A percentile compares a stretch with the other conserved stretches of the same genome.
These are phyloP conservation scores for Notoglanidium macrostoma DNA, from an alignment of 2,797 vertebrate genomes.

Conservation along the genomic window DNA sequence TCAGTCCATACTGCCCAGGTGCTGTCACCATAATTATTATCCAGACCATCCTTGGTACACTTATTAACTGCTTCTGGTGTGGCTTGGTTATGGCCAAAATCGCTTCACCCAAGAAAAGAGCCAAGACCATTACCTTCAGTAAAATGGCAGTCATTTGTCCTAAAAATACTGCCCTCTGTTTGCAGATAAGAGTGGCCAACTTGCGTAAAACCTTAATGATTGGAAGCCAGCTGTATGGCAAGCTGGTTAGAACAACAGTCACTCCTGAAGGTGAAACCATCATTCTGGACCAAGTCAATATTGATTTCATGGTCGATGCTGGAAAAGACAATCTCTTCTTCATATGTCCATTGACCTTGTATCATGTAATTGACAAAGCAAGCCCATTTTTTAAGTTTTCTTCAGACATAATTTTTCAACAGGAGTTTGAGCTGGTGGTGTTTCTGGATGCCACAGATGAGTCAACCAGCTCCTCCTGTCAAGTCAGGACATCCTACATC, in stretches of 20 bases:
- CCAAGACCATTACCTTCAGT: conserved; percentile 24
- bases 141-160: conserved; percentile 19
- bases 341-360: conserved; percentile 59
- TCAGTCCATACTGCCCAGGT: conserved; percentile 77
- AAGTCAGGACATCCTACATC: conserved; percentile 64
- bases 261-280: conserved; percentile 82
- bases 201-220: conserved; percentile 81
- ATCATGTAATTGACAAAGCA: conserved; percentile 77
- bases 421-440: conserved; percentile 74
- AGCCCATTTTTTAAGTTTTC: conserved; percentile 81
- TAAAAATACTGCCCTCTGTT: conserved; percentile 9
- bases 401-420: conserved; percentile 74
- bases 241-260: conserved; percentile 77
- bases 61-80: conserved; percentile 83
- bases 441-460: conserved; percentile 68
- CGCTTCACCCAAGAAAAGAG: conserved; percentile 75
- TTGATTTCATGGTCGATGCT: conserved; percentile 11
- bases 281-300: conserved; percentile 69
- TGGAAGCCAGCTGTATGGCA: conserved; percentile 79
- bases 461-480: conserved; percentile 80
- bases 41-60: conserved; percentile 78
- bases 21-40: conserved; percentile 78
- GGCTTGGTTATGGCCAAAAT: conserved; percentile 82
- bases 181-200: conserved; percentile 80
- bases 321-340: conserved; percentile 35